Conservation (phyloP, 2,797 vertebrate genomes). For the Aphelocoma californica region DNA sequence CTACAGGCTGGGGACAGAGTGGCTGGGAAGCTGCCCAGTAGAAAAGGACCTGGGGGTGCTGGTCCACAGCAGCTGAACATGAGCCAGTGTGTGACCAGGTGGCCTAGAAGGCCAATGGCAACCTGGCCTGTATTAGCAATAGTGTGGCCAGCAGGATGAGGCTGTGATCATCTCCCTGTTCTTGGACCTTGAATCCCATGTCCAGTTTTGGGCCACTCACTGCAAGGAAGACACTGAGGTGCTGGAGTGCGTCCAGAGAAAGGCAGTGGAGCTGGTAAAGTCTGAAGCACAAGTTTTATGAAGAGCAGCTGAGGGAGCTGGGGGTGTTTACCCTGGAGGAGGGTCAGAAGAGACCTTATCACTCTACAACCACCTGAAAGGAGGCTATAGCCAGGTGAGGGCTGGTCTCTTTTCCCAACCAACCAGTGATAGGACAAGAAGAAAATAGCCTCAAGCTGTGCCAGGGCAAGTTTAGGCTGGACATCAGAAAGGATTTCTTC, state of each 20-base stretch:
- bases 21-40: neutral
- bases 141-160: neutral
- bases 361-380: neutral
- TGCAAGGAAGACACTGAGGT: neutral
- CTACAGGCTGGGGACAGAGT: neutral
- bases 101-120: neutral
- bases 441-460: neutral
- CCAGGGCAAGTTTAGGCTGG: neutral
- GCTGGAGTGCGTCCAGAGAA: neutral
- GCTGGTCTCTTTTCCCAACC: neutral
- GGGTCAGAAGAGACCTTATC: neutral
- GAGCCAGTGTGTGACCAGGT: fast-evolving
- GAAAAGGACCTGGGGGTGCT: neutral
- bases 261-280: neutral
- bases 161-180: neutral
- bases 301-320: neutral
- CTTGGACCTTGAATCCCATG: neutral
- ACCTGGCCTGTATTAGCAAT: neutral
- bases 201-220: neutral
- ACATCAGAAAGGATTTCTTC: neutral
- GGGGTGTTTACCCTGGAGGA: neutral
- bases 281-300: neutral
- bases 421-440: neutral
- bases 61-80: neutral
- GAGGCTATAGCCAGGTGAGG: neutral